phyloP scores from a whole-genome alignment of 2,888 invertebrate species.

The Thumatha senex region DNA sequence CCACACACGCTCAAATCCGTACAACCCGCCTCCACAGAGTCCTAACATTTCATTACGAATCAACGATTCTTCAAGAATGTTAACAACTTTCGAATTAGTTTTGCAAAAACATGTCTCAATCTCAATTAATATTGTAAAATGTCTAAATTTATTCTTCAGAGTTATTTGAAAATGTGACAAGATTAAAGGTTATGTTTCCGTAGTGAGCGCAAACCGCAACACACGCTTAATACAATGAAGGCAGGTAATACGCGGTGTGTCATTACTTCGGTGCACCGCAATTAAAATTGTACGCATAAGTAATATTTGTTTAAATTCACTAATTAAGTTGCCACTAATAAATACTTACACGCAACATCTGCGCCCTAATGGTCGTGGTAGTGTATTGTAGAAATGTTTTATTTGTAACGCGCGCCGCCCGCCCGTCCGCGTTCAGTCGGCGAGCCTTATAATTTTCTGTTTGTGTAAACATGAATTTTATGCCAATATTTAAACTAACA shows the following conservation, averaged over 20 bases:
- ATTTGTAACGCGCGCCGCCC: constrained; percentile 56
- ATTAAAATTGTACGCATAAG: constrained; percentile 77
- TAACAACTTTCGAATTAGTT: constrained; percentile 33
- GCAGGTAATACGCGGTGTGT: constrained; percentile 47
- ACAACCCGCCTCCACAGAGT: constrained; percentile 38
- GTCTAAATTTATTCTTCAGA: constrained; percentile 11
- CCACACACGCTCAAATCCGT: constrained; percentile 32
- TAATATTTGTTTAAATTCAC: constrained; percentile 80
- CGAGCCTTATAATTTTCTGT: constrained; percentile 65
- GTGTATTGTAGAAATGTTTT: constrained; percentile 66
- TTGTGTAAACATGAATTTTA: constrained; percentile 55
- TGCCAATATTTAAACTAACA: constrained; percentile 33
- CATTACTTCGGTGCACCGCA: constrained; percentile 58
- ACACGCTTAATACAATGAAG: constrained; percentile 37
- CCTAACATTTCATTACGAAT: constrained; percentile 41
- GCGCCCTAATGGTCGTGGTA: constrained; percentile 55
- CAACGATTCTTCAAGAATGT: constrained; percentile 28
- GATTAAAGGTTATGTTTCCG: constrained; percentile 45
- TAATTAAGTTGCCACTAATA: constrained; percentile 77
- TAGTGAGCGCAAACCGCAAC: constrained; percentile 27
- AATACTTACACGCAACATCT: constrained; percentile 78
- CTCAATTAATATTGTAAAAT: constrained; percentile 21
- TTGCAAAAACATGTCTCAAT: constrained; percentile 29
- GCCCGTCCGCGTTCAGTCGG: constrained; percentile 27
- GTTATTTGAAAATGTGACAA: constrained; percentile 20